Conservation (phyloP, 2,888 invertebrate species). For the Lathronympha strigana region DNA sequence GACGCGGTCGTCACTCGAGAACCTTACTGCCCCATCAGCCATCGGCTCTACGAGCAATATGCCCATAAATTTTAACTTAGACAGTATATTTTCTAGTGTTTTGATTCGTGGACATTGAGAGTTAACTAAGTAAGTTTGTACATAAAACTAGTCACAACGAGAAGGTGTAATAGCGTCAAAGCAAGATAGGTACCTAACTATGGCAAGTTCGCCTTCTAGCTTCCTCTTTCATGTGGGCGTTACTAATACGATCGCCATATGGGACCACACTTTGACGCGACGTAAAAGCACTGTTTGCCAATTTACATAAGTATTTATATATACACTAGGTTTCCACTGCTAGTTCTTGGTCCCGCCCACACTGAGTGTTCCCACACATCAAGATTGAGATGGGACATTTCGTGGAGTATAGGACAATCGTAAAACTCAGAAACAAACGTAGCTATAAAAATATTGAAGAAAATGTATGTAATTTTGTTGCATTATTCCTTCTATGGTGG, state of each 20-base stretch:
- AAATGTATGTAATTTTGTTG: too few relatives aligned
- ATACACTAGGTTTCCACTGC: neutral
- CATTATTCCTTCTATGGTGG: too few relatives aligned
- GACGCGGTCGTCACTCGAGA: too few relatives aligned
- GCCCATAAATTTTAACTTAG: too few relatives aligned
- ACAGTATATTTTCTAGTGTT: too few relatives aligned
- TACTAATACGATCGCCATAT: neutral
- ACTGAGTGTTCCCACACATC: constrained; percentile 9
- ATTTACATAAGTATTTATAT: constrained; percentile 14
- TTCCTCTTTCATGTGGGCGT: neutral
- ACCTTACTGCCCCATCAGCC: too few relatives aligned
- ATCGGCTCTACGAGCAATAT: too few relatives aligned
- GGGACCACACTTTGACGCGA: neutral
- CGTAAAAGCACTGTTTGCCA: neutral
- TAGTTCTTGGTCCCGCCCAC: constrained; percentile 13
- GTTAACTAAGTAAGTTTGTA: too few relatives aligned
- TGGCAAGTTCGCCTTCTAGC: neutral
- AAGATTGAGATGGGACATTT: neutral
- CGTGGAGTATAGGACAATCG: neutral
- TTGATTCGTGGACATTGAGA: too few relatives aligned
- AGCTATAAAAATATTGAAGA: too few relatives aligned
- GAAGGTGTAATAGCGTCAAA: neutral
- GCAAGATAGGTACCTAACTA: neutral
- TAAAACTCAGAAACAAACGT: too few relatives aligned
- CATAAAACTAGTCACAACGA: too few relatives aligned